Evolutionary conservation across 2,113 vertebrate species (phyloP).

Genomic region (Scophthalmus maximus): DNA sequence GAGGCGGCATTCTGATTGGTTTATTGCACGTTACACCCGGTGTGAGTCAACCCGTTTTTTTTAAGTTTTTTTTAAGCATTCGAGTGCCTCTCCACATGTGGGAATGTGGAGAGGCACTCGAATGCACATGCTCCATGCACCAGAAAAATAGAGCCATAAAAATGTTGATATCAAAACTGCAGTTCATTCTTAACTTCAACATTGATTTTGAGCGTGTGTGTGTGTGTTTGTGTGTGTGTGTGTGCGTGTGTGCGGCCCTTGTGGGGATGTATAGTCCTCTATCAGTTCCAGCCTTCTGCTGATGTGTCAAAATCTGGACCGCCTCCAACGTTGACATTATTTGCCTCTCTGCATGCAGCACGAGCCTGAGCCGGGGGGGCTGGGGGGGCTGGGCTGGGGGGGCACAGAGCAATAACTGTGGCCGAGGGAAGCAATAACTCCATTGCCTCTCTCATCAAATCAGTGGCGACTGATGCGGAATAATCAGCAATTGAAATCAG

Average conservation of each 20-base stretch:
- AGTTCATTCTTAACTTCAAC: background rate
- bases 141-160: background rate
- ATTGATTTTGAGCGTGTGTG: background rate
- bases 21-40: background rate
- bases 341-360: constrained; percentile 32
- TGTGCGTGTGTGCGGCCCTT: background rate
- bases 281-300: constrained; percentile 51
- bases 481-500: constrained; percentile 83
- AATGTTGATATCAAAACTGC: background rate
- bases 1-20: background rate
- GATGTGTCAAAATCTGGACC: constrained; percentile 40
- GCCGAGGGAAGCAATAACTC: constrained; percentile 80
- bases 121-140: no score
- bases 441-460: constrained; percentile 77
- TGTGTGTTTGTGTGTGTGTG: constrained; percentile 9
- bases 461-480: constrained; percentile 73
- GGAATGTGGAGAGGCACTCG: no score
- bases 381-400: background rate
- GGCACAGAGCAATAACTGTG: constrained; percentile 72
- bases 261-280: background rate
- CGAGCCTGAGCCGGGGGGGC: constrained; percentile 3
- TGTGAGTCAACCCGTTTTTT: background rate
- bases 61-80: no score
- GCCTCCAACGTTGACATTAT: constrained; percentile 36
- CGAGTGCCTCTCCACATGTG: no score